These are phyloP conservation scores for Adela reaumurella DNA, from an alignment of 2,888 invertebrate genomes.

Conservation along the genomic window DNA sequence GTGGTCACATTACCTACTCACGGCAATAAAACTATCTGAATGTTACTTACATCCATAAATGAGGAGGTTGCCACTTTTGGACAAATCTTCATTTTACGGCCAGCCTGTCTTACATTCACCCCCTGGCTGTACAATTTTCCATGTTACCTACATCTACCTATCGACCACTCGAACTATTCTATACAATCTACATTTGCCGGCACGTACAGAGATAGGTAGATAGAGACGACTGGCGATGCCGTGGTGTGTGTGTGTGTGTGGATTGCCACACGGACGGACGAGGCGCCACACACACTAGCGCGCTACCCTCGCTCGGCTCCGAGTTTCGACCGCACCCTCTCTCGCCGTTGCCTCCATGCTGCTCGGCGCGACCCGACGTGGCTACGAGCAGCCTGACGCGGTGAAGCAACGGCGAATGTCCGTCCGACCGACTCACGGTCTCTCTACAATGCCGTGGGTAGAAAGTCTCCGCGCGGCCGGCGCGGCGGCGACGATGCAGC, in stretches of 20 bases:
- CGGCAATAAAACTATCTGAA: no score
- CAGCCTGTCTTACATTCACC: no score
- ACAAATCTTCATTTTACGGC: no score
- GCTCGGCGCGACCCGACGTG: no score
- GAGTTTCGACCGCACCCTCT: no score
- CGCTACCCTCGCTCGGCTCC: no score
- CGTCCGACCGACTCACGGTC: background rate
- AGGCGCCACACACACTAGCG: background rate
- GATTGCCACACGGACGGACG: background rate
- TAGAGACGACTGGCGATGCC: background rate
- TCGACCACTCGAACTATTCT: background rate
- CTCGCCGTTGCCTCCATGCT: no score
- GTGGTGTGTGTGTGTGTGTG: background rate
- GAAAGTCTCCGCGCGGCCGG: conserved; percentile 48
- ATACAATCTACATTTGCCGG: background rate
- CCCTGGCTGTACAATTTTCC: background rate
- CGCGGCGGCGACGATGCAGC: conserved; percentile 11
- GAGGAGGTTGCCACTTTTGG: no score
- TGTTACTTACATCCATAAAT: no score
- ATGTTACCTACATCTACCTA: background rate
- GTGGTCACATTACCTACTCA: no score
- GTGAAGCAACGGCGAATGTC: background rate
- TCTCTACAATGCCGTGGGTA: conserved; percentile 55
- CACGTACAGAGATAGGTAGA: background rate
- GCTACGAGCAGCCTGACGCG: background rate